phyloP scores from a whole-genome alignment of 2,797 vertebrate genomes.

The Danionella dracula region DNA sequence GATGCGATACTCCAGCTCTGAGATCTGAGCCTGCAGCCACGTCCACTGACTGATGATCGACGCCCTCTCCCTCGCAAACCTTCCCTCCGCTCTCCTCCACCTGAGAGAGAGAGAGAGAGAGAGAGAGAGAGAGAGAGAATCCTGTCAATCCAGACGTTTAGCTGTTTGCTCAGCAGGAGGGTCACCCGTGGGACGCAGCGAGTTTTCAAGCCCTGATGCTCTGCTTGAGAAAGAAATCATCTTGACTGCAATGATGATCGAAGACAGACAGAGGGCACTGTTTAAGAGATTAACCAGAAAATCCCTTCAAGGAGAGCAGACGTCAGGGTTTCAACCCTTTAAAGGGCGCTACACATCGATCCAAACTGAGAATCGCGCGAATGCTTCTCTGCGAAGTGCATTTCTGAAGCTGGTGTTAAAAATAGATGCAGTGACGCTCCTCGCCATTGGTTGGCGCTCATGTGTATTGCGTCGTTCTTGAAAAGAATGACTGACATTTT shows the following conservation, averaged over 20 bases:
- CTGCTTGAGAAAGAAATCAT: not conserved
- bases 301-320: not conserved
- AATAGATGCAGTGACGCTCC: too few relatives aligned
- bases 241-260: not conserved
- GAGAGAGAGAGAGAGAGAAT: not conserved
- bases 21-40: conserved; percentile 98
- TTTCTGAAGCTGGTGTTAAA: too few relatives aligned
- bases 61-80: conserved; percentile 89
- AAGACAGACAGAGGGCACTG: not conserved
- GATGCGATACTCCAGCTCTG: conserved; percentile 97
- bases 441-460: too few relatives aligned
- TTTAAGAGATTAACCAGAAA: not conserved
- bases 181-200: not conserved
- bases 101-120: conserved; percentile 55
- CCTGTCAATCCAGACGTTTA: not conserved
- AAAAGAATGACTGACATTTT: too few relatives aligned
- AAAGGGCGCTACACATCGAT: too few relatives aligned
- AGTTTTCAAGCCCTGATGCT: not conserved
- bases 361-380: too few relatives aligned
- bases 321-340: not conserved
- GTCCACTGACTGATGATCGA: conserved; percentile 98
- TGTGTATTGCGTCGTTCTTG: too few relatives aligned
- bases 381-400: too few relatives aligned
- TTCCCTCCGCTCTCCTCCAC: conserved; percentile 91
- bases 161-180: not conserved